Conservation (phyloP, 2,797 vertebrate genomes). For the Silurus lanzhouensis region DNA sequence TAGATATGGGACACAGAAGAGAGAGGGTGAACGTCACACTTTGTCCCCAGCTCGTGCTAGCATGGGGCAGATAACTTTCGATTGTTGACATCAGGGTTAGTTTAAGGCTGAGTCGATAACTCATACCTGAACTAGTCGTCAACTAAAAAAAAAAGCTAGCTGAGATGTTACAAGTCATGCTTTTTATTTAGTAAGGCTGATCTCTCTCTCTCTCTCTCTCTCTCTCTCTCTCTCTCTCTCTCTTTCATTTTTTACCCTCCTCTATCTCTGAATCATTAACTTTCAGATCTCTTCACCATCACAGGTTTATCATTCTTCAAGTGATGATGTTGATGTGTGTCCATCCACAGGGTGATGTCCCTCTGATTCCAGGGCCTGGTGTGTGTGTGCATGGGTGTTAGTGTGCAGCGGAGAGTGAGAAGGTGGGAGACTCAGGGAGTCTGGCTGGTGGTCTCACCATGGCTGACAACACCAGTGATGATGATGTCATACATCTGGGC, state of each 20-base stretch:
- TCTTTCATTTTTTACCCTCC: accelerated
- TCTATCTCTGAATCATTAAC: not conserved
- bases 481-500: constrained; percentile 86
- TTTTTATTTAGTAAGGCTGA: too few species aligned
- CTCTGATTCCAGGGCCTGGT: constrained; percentile 43
- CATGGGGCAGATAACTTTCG: not conserved
- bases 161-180: not conserved
- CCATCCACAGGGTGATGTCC: constrained; percentile 1
- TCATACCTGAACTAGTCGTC: not conserved
- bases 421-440: constrained; percentile 57
- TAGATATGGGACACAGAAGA: not conserved
- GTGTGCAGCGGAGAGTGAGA: constrained; percentile 60
- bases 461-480: constrained; percentile 84
- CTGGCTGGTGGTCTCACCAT: constrained; percentile 75
- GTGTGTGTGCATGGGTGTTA: constrained; percentile 52
- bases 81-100: not conserved
- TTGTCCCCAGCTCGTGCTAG: not conserved
- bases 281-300: too few species aligned
- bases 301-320: not conserved
- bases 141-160: not conserved
- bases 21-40: not conserved
- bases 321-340: not conserved
- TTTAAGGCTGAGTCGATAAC: too few species aligned
- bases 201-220: too few species aligned
- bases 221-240: too few species aligned